Percentiles rank a stretch among this genome's conserved stretches.
Evolutionary conservation across 2,113 vertebrate species (phyloP).

Genomic region (Oryzias melastigma): DNA sequence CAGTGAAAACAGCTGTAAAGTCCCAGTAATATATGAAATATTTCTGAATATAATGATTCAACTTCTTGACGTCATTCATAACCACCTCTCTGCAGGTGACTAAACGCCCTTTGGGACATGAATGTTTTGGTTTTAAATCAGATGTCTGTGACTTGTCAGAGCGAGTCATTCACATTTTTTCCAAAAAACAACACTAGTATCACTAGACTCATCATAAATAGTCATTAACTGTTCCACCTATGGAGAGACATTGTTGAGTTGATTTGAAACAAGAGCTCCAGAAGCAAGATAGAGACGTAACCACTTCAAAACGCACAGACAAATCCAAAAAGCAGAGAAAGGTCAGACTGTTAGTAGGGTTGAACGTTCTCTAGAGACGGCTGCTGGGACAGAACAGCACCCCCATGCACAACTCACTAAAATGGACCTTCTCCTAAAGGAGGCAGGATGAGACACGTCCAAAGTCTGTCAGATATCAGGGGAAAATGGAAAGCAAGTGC

Average conservation of each 20-base stretch:
- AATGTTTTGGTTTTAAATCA: background rate
- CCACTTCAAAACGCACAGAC: slow-evolving; percentile 36
- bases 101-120: background rate
- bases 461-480: slow-evolving; percentile 67
- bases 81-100: background rate
- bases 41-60: no score
- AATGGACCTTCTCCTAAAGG: slow-evolving; percentile 76
- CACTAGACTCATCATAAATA: no score
- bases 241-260: no score
- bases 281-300: background rate
- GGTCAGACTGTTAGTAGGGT: slow-evolving; percentile 21
- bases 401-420: slow-evolving; percentile 73
- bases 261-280: no score
- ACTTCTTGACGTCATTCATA: no score
- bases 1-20: no score
- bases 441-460: slow-evolving; percentile 54
- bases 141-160: background rate
- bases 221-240: no score
- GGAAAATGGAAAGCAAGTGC: slow-evolving; percentile 37
- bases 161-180: background rate
- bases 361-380: slow-evolving; percentile 6
- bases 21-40: no score
- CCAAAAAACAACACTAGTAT: background rate
- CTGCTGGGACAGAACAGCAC: slow-evolving; percentile 41
- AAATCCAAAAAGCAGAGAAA: slow-evolving; percentile 23